Evolutionary conservation across 2,888 invertebrate species (phyloP).

Genomic region (Neoitamus cyanurus): DNA sequence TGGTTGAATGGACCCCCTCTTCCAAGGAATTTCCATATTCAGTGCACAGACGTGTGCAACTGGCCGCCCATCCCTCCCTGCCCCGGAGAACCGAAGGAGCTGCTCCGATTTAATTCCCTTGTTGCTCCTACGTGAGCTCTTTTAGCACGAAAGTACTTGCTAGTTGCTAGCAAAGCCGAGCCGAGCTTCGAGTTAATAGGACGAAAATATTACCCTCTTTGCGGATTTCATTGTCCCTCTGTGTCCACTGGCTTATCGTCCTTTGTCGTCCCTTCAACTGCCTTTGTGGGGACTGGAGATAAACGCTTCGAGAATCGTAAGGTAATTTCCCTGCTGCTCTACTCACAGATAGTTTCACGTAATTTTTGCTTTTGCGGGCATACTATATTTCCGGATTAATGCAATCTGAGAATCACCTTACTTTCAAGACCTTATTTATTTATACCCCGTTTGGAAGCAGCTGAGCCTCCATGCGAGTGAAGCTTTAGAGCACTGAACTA

Average conservation of each 20-base stretch:
- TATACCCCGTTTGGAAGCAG: too few species aligned
- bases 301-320: background rate
- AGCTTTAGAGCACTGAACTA: background rate
- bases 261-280: background rate
- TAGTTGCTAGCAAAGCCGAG: background rate
- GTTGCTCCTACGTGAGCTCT: background rate
- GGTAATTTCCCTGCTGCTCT: background rate
- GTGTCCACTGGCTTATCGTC: background rate
- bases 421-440: background rate
- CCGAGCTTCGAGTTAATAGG: constrained; percentile 32
- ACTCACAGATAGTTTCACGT: background rate
- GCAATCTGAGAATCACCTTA: background rate
- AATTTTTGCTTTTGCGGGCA: background rate
- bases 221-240: background rate
- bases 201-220: constrained; percentile 42
- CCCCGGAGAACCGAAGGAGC: background rate
- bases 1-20: background rate
- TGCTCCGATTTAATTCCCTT: background rate
- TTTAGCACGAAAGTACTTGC: background rate
- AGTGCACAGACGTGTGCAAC: background rate
- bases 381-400: background rate
- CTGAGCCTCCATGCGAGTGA: background rate
- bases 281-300: background rate
- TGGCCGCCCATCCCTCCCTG: background rate
- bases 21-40: background rate